Base-by-base conservation (phyloP, 2,888 invertebrate species). In the Ischnus inquisitorius region DNA sequence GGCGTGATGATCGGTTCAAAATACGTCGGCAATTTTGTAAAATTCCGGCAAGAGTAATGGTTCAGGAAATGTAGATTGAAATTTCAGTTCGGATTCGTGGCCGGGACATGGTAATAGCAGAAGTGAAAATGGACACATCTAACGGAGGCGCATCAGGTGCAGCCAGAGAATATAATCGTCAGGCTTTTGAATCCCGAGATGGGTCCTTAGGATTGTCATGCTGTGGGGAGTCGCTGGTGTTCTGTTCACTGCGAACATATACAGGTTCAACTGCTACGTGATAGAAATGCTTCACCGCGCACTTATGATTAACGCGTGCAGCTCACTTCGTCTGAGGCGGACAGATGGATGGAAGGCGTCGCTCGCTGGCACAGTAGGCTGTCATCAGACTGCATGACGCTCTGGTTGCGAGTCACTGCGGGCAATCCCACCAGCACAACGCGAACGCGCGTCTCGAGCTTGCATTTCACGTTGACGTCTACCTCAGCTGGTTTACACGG, bases 301-400 rank as follows among this genome's bases (percentile, higher is more conserved):
- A 16, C 71, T 67, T 51, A 83, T 83, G 76, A 83, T 65, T 79
- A 76, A 76, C 72, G 83, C 75, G 64, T 64, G 43, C 62, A 68
- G 62, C 77, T 72, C 67, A 83, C 71, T 54, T 62, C n/a, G 54
- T 72, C 48, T 62, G 68, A 76, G 72, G 22, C 51, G 48, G 28
- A 41, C 77, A 77, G 62, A 43, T 34, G 62, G 46, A 57, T 62
- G 54, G 54, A 57, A 78, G 72, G 51, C 43, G 67, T 74, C 51
- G 69, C 51, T 60, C 54, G 60, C 46, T 64, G 19, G 64, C 39
- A 39, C 77, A 79, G 76, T 68, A 60, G 80, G 74, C 64, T 81
- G 86, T 85, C 87, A 87, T 86, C 77, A 16, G 79, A 81, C 28
- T 71, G 81, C 78, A 85, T 87, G 87, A 79, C 43, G 60, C 57